Conservation (phyloP, 1,140 invertebrate genomes). For the Xylocopa sonorina region DNA sequence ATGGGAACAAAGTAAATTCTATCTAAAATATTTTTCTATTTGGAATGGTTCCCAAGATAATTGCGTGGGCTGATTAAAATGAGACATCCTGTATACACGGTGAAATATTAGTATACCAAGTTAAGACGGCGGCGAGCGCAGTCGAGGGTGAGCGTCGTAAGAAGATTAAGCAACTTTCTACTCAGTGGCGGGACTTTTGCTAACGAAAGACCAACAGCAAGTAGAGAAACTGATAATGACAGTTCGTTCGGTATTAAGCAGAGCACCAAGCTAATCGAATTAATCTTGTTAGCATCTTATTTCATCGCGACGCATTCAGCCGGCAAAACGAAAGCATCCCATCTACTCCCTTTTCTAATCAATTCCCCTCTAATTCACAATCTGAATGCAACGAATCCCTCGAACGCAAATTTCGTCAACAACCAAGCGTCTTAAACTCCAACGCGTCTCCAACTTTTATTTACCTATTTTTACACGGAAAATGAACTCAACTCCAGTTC, state of each 20-base stretch:
- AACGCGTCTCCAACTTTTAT: too few species aligned
- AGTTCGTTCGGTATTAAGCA: conserved; percentile 56
- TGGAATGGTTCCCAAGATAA: too few species aligned
- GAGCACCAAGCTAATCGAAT: conserved; percentile 43
- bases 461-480: too few species aligned
- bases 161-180: conserved; percentile 63
- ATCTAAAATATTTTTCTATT: too few species aligned
- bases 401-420: too few species aligned
- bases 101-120: conserved; percentile 47
- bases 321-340: background rate
- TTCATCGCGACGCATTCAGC: conserved; percentile 29
- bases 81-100: conserved; percentile 5
- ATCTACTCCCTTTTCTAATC: background rate
- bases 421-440: too few species aligned
- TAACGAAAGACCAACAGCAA: conserved; percentile 52
- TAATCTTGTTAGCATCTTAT: conserved; percentile 37
- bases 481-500: too few species aligned
- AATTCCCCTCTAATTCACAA: too few species aligned
- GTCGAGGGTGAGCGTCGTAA: conserved; percentile 53
- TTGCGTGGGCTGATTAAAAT: too few species aligned
- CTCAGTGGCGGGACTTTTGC: conserved; percentile 45
- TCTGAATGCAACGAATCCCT: too few species aligned
- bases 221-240: conserved; percentile 59
- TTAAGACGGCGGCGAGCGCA: conserved; percentile 40
- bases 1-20: too few species aligned